Evolutionary conservation across 2,888 invertebrate species (phyloP).

Genomic region (Andrena bucephala): DNA sequence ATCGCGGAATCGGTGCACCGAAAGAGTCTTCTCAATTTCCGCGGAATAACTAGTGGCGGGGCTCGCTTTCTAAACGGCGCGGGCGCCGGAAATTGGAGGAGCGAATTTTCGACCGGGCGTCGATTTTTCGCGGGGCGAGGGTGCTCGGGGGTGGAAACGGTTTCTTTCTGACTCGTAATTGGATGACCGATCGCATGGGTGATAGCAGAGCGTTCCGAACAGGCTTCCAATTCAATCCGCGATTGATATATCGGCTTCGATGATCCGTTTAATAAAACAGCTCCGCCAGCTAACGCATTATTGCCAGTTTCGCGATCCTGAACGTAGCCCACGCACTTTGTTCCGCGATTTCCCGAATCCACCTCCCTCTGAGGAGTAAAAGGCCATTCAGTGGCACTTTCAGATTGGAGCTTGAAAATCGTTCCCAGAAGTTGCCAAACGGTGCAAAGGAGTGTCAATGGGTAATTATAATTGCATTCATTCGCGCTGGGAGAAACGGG

Average conservation of each 20-base stretch:
- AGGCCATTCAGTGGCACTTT: too few species aligned
- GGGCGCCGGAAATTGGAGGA: conserved; percentile 58
- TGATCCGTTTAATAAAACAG: conserved; percentile 45
- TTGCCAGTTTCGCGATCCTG: conserved; percentile 13
- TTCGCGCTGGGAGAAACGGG: background rate
- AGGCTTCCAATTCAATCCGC: conserved; percentile 40
- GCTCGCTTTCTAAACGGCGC: conserved; percentile 38
- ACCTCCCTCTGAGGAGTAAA: background rate
- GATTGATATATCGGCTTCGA: conserved; percentile 40
- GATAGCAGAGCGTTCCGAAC: conserved; percentile 40
- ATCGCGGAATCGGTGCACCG: background rate
- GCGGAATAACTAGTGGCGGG: conserved; percentile 18
- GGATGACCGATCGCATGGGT: conserved; percentile 23
- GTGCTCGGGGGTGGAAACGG: background rate
- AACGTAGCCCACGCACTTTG: conserved; percentile 18
- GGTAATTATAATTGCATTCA: background rate
- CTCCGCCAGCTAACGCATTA: conserved; percentile 32
- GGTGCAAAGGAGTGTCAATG: background rate
- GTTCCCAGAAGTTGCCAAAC: background rate
- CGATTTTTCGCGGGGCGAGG: conserved; percentile 41
- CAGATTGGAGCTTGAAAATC: too few species aligned
- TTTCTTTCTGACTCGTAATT: conserved; percentile 51
- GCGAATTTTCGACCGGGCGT: conserved; percentile 47
- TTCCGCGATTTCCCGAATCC: conserved; percentile 6
- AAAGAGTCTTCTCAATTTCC: conserved; percentile 46